Evolutionary conservation across 2,888 invertebrate species (phyloP).

Genomic region (Caenorhabditis wallacei): DNA sequence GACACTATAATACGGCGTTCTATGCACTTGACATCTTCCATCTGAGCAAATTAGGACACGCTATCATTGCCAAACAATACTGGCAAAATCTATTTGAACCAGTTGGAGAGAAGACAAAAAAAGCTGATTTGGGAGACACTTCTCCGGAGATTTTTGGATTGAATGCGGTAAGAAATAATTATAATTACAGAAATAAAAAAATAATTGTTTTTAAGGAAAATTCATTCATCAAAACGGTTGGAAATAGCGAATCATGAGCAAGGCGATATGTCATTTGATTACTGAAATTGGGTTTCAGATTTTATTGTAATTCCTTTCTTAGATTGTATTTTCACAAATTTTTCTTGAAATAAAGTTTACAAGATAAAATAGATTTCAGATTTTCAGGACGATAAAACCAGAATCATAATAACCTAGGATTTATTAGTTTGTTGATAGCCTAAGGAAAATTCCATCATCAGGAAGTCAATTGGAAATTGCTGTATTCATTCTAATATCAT

Average conservation of each 20-base stretch:
- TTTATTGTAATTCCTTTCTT: neutral
- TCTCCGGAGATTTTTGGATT: conserved; percentile 22
- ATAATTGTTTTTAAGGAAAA: conserved; percentile 28
- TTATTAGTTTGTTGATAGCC: too few species aligned
- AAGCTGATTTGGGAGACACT: conserved; percentile 65
- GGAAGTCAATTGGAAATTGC: too few species aligned
- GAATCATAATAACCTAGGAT: too few species aligned
- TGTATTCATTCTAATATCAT: too few species aligned
- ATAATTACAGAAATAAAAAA: neutral
- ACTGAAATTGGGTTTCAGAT: neutral
- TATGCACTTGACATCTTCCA: conserved; percentile 77
- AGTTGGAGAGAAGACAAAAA: conserved; percentile 70
- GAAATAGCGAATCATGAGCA: conserved; percentile 30
- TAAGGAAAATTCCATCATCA: too few species aligned
- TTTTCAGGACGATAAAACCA: neutral
- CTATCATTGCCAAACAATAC: conserved; percentile 68
- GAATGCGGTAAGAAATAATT: conserved; percentile 6
- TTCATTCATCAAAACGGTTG: conserved; percentile 45
- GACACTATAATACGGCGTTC: conserved; percentile 66
- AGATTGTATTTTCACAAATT: neutral
- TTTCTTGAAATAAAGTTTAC: neutral
- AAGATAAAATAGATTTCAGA: neutral
- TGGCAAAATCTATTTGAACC: conserved; percentile 78
- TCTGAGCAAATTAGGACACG: conserved; percentile 75
- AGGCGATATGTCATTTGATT: neutral